Percentiles rank a stretch among this genome's conserved stretches.
These are phyloP conservation scores for Thymelicus acteon DNA, from an alignment of 2,888 invertebrate genomes.

Conservation along the genomic window DNA sequence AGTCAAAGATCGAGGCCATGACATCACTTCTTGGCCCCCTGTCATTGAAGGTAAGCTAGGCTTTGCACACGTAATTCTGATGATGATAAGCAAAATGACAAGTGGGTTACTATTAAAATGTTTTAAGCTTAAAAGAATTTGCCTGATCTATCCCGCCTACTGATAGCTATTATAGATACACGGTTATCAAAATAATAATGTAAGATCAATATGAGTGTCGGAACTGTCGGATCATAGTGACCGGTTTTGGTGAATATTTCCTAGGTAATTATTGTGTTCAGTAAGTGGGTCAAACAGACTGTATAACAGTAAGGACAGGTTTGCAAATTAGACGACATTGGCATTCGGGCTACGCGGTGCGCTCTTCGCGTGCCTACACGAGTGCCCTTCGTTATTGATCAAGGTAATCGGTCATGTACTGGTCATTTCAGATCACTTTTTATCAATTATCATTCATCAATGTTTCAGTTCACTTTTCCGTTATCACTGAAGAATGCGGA, in stretches of 20 bases:
- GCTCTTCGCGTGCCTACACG: slow-evolving; percentile 37
- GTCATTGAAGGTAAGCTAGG: too few species aligned
- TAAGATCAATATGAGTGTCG: slow-evolving; percentile 1
- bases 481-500: not conserved
- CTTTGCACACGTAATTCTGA: too few species aligned
- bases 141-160: too few species aligned
- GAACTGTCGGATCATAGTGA: not conserved
- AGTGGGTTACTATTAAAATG: too few species aligned
- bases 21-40: too few species aligned
- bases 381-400: slow-evolving; percentile 37
- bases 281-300: slow-evolving; percentile 65
- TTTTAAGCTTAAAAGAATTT: too few species aligned
- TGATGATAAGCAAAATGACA: too few species aligned
- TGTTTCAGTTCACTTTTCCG: slow-evolving; percentile 4
- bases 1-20: too few species aligned
- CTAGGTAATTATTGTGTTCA: slow-evolving; percentile 34
- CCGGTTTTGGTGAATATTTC: slow-evolving; percentile 29
- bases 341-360: slow-evolving; percentile 60
- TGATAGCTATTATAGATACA: too few species aligned
- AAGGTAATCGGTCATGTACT: slow-evolving; percentile 24
- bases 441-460: too few species aligned
- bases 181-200: not conserved
- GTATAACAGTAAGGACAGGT: slow-evolving; percentile 70
- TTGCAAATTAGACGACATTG: slow-evolving; percentile 79
- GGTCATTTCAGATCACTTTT: not conserved